Evolutionary conservation across 2,888 invertebrate genomes (phyloP), one percentile per base, ranked within the genome.

Genomic region (Chrysolina oricalcia): DNA sequence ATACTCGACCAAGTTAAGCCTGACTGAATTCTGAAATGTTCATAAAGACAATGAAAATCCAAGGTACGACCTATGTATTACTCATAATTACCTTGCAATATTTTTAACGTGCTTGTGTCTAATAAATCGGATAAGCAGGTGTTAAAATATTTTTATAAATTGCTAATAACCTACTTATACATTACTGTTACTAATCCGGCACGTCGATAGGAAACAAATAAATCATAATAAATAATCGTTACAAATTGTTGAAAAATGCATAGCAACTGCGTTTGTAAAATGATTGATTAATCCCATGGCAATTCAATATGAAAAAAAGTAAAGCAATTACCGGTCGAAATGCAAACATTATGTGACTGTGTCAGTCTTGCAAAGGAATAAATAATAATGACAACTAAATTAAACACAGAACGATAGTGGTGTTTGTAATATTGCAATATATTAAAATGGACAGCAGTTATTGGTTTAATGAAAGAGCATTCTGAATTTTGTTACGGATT

Each of bases 311-410:
- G 13, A 13, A 13, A 53, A 53, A 27, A 59, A 70, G 53, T 15
- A 43, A 15, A 59, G 66, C 59, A 72, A 72, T 66, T 72, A 66
- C 66, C 53, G 53, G 53, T 59, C 27, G 21, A 17, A 63, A 62
- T 64, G 63, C 62, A 70, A 65, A 74, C 69, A 70, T 66, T 48
- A 65, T 64, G 59, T 35, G 72, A 65, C 75, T 41, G 59, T 75
- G 75, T 69, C 70, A 75, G 50, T 65, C 66, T 75, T 66, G 50
- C 50, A 40, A 27, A 27, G 46, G 67, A 62, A 72, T 75, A 73
- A 74, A 77, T 72, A 63, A 67, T 67, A 71, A 70, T 68, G 72
- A 75, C 73, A 77, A 72, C 65, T 77, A 72, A 77, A 77, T 77
- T 77, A 75, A 77, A 77, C 68, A 43, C 67, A 69, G 35, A 10